Evolutionary conservation across 2,888 invertebrate species (phyloP), one percentile per base, ranked within the genome.

Genomic region (Acronicta alni): DNA sequence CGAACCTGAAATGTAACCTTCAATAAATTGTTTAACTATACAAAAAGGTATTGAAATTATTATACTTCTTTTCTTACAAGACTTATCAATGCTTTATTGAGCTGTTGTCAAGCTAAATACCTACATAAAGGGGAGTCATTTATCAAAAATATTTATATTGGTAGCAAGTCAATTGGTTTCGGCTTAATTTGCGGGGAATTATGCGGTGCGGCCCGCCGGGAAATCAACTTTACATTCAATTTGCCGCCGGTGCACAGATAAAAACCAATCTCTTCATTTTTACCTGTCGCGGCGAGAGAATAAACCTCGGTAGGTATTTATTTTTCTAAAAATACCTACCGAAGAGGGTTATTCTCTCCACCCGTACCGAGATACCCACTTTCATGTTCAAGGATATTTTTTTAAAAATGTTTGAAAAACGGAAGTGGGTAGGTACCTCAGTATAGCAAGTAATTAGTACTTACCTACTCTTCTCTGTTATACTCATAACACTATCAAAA

Each of bases 181-280:
- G 85, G 89, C 88, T 91, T 92, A 91, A 91, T 91, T 91, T 90
- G 89, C 82, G 90, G 89, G 80, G 89, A 89, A 91, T 91, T 90
- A 91, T 86, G 89, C 87, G 87, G 86, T 79, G 73, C 71, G 79
- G 87, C 85, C 92, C 92, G 88, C 77, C 82, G 93, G 93, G 93
- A 93, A 93, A 93, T 93, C 93, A 89, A 91, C 93, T 93, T 93
- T 91, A 90, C 91, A 93, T 93, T 90, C 92, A 93, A 93, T 93
- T 93, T 92, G 83, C 87, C 83, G 80, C 72, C 82, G 81, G 79
- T 86, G 90, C 90, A 88, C 91, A 88, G 90, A 90, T 90, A 90
- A 92, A 91, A 92, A 92, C 83, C 91, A 93, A 92, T 93, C 93
- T 90, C 88, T 83, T 85, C 84, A 84, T 83, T 86, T 85, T 84